Base-by-base conservation (phyloP, 2,113 vertebrate genomes). In the Callaeas wilsoni region DNA sequence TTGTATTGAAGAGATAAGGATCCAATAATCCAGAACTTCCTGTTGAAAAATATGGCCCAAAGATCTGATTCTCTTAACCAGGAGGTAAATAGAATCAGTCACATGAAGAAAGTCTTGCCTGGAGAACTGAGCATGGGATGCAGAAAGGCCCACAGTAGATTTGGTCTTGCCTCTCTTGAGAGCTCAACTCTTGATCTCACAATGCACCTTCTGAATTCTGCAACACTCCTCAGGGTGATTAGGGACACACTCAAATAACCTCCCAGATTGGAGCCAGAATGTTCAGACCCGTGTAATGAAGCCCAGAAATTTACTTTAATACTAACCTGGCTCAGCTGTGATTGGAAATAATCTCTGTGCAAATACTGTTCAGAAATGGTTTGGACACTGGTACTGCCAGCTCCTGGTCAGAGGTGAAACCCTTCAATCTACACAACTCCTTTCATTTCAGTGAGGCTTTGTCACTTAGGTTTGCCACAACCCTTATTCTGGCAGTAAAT, bases 61-160 rank as follows among this genome's bases (percentile, higher is more conserved):
- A 89, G 21, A 60, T 15, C 6, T 17, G 35, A 60, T 26, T 68
- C 30, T 39, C 13, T 32, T 60, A 44, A 63, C 13, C 26, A 79
- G 33, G 7, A 37, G 18, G 46, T 74, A 70, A 81, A n/a, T 21
- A 49, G n/a, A 37, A 70, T 42, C 57, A 81, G 62, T 26, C 55
- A 63, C 6, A 8, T 37, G 46, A 84, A 65, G 47, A 41, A 35
- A n/a, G 16, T 46, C 33, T 71, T 83, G 67, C 57, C 35, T 83
- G 49, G 44, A 76, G 59, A 7, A 16, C 49, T 50, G 42, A 90
- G 96, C 93, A 91, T 81, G 7, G 95, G 95, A 29, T 96, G 96
- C 57, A 76, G 85, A 79, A 95, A 97, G 56, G 97, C 96, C 20
- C 94, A 94, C 13, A 97, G 97, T 42, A 96, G 97, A 77, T 95